A percentile compares a stretch with the other conserved stretches of the same genome.
Evolutionary conservation across 2,888 invertebrate genomes (phyloP).

Genomic region (Sicus ferrugineus): DNA sequence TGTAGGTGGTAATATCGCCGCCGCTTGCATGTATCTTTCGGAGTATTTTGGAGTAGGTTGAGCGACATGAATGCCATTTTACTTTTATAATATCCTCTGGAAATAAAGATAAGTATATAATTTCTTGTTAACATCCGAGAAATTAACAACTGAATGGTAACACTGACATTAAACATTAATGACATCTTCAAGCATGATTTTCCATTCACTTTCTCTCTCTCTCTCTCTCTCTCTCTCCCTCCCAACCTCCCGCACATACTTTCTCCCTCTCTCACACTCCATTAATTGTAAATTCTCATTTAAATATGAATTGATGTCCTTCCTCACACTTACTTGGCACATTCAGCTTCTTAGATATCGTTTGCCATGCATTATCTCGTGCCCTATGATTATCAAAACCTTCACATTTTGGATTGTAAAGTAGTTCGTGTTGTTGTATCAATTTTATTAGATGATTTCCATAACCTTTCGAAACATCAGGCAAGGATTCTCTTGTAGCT

Average conservation of each 20-base stretch:
- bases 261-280: too few relatives aligned
- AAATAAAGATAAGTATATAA: not conserved
- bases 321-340: slow-evolving; percentile 5
- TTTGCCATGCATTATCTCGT: slow-evolving; percentile 8
- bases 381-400: not conserved
- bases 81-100: slow-evolving; percentile 1
- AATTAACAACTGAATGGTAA: too few relatives aligned
- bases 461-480: not conserved
- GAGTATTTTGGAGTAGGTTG: slow-evolving; percentile 7
- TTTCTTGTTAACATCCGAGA: too few relatives aligned
- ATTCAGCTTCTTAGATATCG: slow-evolving; percentile 7
- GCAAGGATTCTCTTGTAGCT: not conserved
- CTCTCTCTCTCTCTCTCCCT: too few relatives aligned
- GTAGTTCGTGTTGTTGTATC: not conserved
- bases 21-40: slow-evolving; percentile 1
- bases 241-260: too few relatives aligned
- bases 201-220: too few relatives aligned
- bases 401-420: slow-evolving; percentile 2
- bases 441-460: slow-evolving; percentile 2
- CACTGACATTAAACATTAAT: too few relatives aligned
- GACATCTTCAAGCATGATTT: too few relatives aligned
- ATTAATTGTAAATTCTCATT: too few relatives aligned
- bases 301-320: too few relatives aligned
- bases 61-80: slow-evolving; percentile 21
- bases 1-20: not conserved